phyloP scores from a whole-genome alignment of 1,140 invertebrate genomes.

The Drosophila bocqueti region DNA sequence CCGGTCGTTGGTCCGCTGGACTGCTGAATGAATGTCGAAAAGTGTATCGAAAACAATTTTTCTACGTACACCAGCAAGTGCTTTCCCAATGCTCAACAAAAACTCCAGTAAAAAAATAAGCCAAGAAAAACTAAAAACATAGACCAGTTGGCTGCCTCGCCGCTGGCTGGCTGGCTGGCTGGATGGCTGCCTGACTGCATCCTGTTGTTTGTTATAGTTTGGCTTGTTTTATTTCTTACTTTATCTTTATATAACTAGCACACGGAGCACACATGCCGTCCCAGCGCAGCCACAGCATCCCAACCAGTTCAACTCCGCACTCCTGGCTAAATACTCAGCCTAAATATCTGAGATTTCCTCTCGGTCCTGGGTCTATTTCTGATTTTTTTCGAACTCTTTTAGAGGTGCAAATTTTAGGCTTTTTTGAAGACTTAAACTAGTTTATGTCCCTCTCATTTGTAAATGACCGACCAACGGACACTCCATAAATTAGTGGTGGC shows the following conservation, averaged over 20 bases:
- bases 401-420: slow-evolving; percentile 58
- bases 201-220: slow-evolving; percentile 83
- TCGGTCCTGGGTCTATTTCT: not conserved
- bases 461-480: slow-evolving; percentile 21
- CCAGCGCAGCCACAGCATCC: not conserved
- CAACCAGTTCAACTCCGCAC: slow-evolving; percentile 13
- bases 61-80: slow-evolving; percentile 61
- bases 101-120: slow-evolving; percentile 5
- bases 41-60: slow-evolving; percentile 82
- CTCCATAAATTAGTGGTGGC: slow-evolving; percentile 29
- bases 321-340: slow-evolving; percentile 54
- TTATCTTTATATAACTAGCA: slow-evolving; percentile 78
- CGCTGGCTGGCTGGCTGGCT: slow-evolving; percentile 23
- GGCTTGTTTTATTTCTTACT: slow-evolving; percentile 77
- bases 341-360: slow-evolving; percentile 73
- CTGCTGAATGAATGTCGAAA: slow-evolving; percentile 82
- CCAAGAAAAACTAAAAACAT: slow-evolving; percentile 34
- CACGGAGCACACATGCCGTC: slow-evolving; percentile 44
- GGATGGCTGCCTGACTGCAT: slow-evolving; percentile 53
- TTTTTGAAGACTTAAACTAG: slow-evolving; percentile 22
- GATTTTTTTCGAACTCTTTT: not conserved
- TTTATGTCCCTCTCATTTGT: slow-evolving; percentile 47
- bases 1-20: slow-evolving; percentile 57
- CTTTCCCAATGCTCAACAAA: slow-evolving; percentile 59
- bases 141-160: slow-evolving; percentile 58